Base-by-base conservation (phyloP, 2,113 vertebrate genomes). In the Solenodon paradoxus region DNA sequence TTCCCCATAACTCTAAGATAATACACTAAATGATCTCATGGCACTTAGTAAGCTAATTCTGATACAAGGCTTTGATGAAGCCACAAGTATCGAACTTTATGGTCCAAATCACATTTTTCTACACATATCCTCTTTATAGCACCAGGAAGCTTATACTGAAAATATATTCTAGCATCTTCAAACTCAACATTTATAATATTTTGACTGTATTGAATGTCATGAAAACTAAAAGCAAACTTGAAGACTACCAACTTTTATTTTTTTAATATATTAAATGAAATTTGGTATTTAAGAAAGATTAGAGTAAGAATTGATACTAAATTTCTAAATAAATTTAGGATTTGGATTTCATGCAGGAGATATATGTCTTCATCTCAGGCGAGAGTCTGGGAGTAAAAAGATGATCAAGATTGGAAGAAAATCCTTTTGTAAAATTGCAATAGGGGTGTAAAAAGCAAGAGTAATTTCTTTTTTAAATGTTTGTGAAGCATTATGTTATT, bases 311-410 rank as follows among this genome's bases (percentile, higher is more conserved):
- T 88, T 84, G 47, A 51, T 89, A 63, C 9, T 89, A 79, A 78
- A 83, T 95, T 80, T 93, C 81, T 81, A 80, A 95, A 89, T 87
- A 95, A 81, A 42, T 20, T 92, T 90, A 80, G 61, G 40, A 84
- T 97, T 87, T 96, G 53, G 9, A 81, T 88, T 95, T 93, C 9
- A 57, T 88, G n/a, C 53, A 32, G 83, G 30, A 92, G 49, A 82
- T 30, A 63, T 35, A 96, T 78, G 9, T 92, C 80, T 24, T 79
- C 19, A 71, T 89, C 22, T 94, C 16, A 45, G 15, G 80, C 30
- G 3, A 61, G 28, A 94, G 19, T 64, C 9, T 47, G 20, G 8
- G 22, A 72, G 51, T 59, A 93, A 92, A 81, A 92, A 26, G 3
- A 81, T 63, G 66, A 49, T 63, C 19, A 88, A 81, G 68, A 9